These are phyloP conservation scores for Rhegmatorhina hoffmannsi DNA, from an alignment of 2,113 vertebrate species.

Conservation along the genomic window DNA sequence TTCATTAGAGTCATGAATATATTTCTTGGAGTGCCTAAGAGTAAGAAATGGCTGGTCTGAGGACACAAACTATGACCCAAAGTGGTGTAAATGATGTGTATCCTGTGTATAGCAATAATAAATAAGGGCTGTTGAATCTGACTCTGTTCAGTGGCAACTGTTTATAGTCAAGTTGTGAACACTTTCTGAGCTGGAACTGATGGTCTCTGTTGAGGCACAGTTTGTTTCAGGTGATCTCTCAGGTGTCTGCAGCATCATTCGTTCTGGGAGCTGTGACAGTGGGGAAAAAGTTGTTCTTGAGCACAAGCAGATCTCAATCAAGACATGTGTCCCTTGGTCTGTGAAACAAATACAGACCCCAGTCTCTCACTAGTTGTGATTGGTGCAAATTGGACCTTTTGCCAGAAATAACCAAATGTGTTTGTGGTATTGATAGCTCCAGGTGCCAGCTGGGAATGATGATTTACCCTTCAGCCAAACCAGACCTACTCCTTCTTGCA, in stretches of 20 bases:
- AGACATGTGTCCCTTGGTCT: not conserved
- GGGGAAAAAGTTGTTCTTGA: not conserved
- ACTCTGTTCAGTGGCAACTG: not conserved
- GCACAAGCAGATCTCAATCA: not conserved
- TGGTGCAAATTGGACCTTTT: not conserved
- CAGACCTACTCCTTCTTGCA: not conserved
- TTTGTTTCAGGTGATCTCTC: not conserved
- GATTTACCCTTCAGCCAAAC: not conserved
- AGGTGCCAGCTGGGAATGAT: not conserved
- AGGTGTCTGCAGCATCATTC: not conserved
- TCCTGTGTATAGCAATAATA: not conserved
- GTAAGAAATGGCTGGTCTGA: not conserved
- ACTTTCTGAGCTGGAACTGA: accelerated
- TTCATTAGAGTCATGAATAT: not conserved
- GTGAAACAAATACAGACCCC: not conserved
- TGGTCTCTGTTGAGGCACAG: not conserved
- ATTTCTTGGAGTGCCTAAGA: not conserved
- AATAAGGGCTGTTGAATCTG: not conserved
- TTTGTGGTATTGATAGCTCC: not conserved
- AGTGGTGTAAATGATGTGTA: not conserved
- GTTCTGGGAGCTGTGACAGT: not conserved
- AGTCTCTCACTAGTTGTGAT: not conserved
- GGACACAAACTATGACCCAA: not conserved
- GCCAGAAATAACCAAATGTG: not conserved
- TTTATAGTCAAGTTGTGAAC: not conserved